Evolutionary conservation across 2,113 vertebrate species (phyloP), one percentile per base, ranked within the genome.

Genomic region (Oostethus manadensis): DNA sequence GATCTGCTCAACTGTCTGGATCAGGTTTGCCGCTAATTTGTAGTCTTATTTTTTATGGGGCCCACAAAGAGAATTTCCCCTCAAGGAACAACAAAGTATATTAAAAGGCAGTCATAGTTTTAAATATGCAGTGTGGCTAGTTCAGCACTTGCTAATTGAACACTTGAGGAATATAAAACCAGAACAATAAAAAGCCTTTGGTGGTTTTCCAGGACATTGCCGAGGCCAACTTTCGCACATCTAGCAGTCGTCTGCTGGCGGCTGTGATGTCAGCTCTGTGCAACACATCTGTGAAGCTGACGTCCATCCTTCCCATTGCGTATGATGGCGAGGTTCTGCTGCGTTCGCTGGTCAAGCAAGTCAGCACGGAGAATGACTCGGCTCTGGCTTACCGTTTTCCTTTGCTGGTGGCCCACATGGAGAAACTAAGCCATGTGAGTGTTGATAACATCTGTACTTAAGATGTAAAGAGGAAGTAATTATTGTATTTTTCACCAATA

Each of bases 191-290:
- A n/a, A 60, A 51, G 58, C 2, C 15, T 21, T 18, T 40, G 45
- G 1, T 38, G 23, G n/a, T 51, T 13, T 65, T 11, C 40, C 56
- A 99, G 96, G 97, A 99, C 79, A 98, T 99, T 46, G 96, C 98
- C 33, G 97, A 98, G 74, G 96, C 97, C 17, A 98, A 98, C 79
- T 98, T 98, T 61, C 96, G 96, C 68, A 97, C 96, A 0, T 98
- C 95, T 33, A 98, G 95, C 61, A 98, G 97, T 47, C 91, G 97
- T 0, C 91, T 99, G 44, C 91, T 99, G 49, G 97, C 97, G 18
- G 97, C 97, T 1, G 95, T 99, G 1, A 99, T 99, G 97, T 99
- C 97, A 10, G 97, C 97, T 4, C 88, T 99, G 18, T 98, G 97
- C 80, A 94, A 98, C 74, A 97, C 96, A 0, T 98, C 95, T 0